Evolutionary conservation across 2,888 invertebrate species (phyloP), one percentile per base, ranked within the genome.

Genomic region (Uropetala carovei): DNA sequence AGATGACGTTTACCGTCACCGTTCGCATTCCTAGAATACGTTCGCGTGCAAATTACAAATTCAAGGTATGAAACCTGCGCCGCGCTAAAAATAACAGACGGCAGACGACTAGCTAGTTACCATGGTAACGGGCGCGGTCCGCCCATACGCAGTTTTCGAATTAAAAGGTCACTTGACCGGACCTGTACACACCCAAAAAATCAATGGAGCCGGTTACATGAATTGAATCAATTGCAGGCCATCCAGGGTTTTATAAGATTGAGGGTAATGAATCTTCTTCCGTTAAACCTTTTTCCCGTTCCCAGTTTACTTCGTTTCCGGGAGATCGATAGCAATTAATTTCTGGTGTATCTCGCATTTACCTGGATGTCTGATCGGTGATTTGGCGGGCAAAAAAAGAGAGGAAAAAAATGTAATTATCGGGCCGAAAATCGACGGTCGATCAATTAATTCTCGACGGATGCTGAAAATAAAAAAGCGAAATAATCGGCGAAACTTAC

Each of bases 141-240:
- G 43, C 43, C 43, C 43, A 1, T 43, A 1, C 75, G 22, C 22
- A 22, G 75, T 27, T 75, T 75, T 22, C 27, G 75, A 27, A 13
- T 75, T 27, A 75, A 43, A 75, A 75, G 75, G 75, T 75, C 75
- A 75, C 75, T 75, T 27, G 27, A 75, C 75, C 27, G 75, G 75
- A 27, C 22, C 75, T 27, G 75, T 27, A 75, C 75, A 13, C 43
- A 27, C 22, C 75, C 3, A 13, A 22, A 75, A 75, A 75, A 75
- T 75, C 75, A 75, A 75, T 75, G 22, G 22, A 75, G 75, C 75
- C 18, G 22, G 22, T 68, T 22, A 22, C 68, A 22, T 43, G 43
- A 43, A 43, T 1, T 5, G 1, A 43, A 43, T 5, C 43, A 43
- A 43, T 43, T 43, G 43, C 43, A 43, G 5, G 43, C 43, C 43